Percentiles rank a stretch among this genome's conserved stretches.
phyloP scores from a whole-genome alignment of 1,140 invertebrate genomes.

The Panonychus citri region DNA sequence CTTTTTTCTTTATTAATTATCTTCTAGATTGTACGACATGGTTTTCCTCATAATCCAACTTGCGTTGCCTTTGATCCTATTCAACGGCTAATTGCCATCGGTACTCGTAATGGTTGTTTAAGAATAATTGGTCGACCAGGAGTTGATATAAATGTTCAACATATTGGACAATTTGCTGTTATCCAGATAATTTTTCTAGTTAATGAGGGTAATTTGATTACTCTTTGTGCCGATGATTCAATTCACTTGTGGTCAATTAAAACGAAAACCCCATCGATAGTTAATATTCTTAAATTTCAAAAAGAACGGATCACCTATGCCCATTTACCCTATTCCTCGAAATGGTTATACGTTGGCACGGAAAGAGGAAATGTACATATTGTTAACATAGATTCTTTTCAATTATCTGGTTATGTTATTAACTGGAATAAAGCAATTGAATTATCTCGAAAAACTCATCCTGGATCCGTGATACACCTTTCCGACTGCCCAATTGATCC shows the following conservation, averaged over 20 bases:
- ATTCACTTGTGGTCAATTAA: conserved; percentile 93
- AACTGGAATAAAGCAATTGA: conserved; percentile 99
- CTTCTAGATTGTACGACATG: conserved; percentile 82
- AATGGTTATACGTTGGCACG: conserved; percentile 95
- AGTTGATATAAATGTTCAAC: conserved; percentile 73
- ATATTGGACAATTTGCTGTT: conserved; percentile 51
- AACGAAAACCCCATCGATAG: conserved; percentile 48
- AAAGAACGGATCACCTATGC: conserved; percentile 72
- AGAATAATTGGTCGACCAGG: conserved; percentile 80
- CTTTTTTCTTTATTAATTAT: conserved; percentile 17
- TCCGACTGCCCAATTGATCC: conserved; percentile 85
- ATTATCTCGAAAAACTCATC: conserved; percentile 83
- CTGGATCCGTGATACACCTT: conserved; percentile 74
- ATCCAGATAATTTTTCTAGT: conserved; percentile 75
- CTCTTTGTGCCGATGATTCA: conserved; percentile 76
- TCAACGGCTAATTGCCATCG: conserved; percentile 84
- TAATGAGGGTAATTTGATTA: conserved; percentile 85
- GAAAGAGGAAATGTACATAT: conserved; percentile 94
- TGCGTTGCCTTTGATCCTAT: conserved; percentile 92
- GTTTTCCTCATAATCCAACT: conserved; percentile 91
- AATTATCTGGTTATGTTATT: conserved; percentile 89
- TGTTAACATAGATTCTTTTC: conserved; percentile 84
- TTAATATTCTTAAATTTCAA: conserved; percentile 88
- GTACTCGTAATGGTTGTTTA: conserved; percentile 78
- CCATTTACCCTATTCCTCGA: conserved; percentile 50